Conservation (phyloP, 1,140 invertebrate species). For the Sarcophaga bullata region DNA sequence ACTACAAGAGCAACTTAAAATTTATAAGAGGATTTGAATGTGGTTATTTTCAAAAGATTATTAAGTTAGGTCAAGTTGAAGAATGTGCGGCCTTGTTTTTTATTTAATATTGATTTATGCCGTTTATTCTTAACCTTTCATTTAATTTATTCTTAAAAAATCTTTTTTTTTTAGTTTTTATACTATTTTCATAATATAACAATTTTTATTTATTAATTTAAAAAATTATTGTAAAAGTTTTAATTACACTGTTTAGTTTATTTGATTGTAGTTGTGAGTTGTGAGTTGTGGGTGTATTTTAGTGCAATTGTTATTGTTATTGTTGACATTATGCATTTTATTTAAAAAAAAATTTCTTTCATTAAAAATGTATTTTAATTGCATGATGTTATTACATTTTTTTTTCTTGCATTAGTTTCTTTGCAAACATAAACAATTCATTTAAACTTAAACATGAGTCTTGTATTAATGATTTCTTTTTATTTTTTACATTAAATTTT, state of each 20-base stretch:
- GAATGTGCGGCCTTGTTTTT: neutral
- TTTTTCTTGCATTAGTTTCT: neutral
- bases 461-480: neutral
- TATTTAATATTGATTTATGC: neutral
- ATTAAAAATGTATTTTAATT: neutral
- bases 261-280: neutral
- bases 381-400: constrained; percentile 1
- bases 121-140: neutral
- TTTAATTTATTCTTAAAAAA: neutral
- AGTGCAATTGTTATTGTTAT: neutral
- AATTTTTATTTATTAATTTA: too few species aligned
- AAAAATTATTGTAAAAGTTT: neutral
- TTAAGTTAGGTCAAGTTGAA: constrained; percentile 6
- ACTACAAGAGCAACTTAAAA: neutral
- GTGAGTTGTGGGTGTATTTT: neutral
- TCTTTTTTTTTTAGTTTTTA: neutral
- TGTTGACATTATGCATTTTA: constrained; percentile 14
- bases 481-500: neutral
- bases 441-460: constrained; percentile 3
- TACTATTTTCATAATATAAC: neutral
- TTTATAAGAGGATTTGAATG: neutral
- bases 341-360: neutral
- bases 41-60: neutral
- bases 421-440: neutral
- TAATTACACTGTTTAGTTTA: neutral